A percentile compares a stretch with the other conserved stretches of the same genome.
These are phyloP conservation scores for Pocota personata DNA, from an alignment of 2,888 invertebrate species.

Conservation along the genomic window DNA sequence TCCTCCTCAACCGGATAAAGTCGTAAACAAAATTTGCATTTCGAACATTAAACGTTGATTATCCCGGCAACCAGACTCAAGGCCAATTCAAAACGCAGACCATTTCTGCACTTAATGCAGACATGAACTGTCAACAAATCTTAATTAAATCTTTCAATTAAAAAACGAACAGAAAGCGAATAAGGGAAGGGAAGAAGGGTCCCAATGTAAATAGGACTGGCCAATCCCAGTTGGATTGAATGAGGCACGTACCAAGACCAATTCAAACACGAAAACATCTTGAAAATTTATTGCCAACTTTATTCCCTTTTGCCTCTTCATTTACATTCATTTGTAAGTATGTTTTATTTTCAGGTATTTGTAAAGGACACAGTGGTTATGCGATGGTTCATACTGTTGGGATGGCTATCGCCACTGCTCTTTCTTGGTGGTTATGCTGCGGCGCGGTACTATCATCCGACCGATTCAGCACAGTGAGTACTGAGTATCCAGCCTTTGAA, in stretches of 20 bases:
- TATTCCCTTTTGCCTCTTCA: background rate
- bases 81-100: background rate
- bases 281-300: constrained; percentile 2
- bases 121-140: constrained; percentile 13
- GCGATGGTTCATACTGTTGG: constrained; percentile 87
- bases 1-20: background rate
- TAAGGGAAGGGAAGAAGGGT: background rate
- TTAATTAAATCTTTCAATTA: constrained; percentile 38
- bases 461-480: constrained; percentile 85
- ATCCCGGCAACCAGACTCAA: background rate
- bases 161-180: background rate
- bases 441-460: constrained; percentile 80
- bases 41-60: background rate
- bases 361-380: constrained; percentile 88
- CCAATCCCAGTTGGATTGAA: background rate
- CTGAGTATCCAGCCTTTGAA: background rate
- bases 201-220: background rate
- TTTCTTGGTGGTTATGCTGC: constrained; percentile 83
- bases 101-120: background rate
- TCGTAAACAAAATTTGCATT: constrained; percentile 34
- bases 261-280: background rate
- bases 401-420: constrained; percentile 87
- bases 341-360: constrained; percentile 85
- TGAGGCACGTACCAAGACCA: background rate
- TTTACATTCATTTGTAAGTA: constrained; percentile 79